A percentile compares a stretch with the other conserved stretches of the same genome.
These are phyloP conservation scores for Chrysina gloriosa DNA, from an alignment of 2,888 invertebrate genomes.

Conservation along the genomic window DNA sequence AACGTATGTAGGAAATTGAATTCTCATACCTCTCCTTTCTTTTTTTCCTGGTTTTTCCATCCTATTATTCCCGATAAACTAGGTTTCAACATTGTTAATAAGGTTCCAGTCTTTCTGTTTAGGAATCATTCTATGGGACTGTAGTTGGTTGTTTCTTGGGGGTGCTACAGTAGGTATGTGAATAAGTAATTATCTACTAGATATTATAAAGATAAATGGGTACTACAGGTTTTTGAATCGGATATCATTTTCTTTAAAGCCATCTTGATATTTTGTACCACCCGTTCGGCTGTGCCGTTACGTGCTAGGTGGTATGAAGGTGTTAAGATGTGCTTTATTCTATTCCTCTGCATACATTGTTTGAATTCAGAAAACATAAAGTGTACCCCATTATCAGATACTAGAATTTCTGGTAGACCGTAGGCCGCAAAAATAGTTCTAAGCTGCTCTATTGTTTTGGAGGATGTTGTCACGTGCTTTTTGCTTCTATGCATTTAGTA, in stretches of 20 bases:
- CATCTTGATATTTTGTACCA: constrained; percentile 46
- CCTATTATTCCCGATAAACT: no score
- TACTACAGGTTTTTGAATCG: no score
- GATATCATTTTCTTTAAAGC: constrained; percentile 42
- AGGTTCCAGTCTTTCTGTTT: no score
- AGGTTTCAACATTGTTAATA: no score
- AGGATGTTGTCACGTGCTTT: neutral
- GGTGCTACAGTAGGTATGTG: no score
- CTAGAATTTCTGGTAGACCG: constrained; percentile 44
- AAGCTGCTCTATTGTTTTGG: constrained; percentile 1
- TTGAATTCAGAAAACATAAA: constrained; percentile 46
- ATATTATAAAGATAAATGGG: no score
- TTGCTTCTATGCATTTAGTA: neutral
- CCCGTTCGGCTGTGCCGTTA: constrained; percentile 48
- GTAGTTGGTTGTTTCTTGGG: no score
- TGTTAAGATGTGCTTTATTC: constrained; percentile 42
- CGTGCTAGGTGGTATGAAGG: constrained; percentile 44
- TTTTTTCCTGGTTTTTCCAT: no score
- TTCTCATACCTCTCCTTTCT: no score
- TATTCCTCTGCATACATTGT: constrained; percentile 43
- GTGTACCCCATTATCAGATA: constrained; percentile 46
- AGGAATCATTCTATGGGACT: no score
- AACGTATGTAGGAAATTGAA: no score
- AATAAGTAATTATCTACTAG: no score
- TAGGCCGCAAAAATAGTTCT: constrained; percentile 42